Evolutionary conservation across 1,140 invertebrate genomes (phyloP), one percentile per base, ranked within the genome.

Genomic region (Drosophila saltans): DNA sequence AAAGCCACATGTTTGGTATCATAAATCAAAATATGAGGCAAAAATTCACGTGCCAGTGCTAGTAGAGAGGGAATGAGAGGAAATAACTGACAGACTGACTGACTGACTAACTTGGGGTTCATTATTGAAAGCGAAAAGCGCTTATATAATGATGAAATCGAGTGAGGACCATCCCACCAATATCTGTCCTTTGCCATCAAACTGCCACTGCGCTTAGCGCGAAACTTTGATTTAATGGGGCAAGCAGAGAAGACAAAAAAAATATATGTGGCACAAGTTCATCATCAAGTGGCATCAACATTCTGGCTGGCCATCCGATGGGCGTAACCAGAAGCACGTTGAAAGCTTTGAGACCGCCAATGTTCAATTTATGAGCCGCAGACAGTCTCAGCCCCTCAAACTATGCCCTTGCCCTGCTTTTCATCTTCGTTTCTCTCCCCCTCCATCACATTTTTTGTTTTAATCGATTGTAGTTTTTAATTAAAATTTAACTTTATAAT

Each of bases 401-500:
- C 10, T 30, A 26, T 48, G 62, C 24, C 16, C 33, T 24, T 16
- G 45, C 52, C 36, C 48, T 36, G 28, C 45, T 48, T 39, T 39
- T 24, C 3, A 24, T n/a, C 30, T 45, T 33, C 16, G 57, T 28
- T 33, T 3, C 28, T 30, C 28, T 30, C 28, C 2, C 4, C 28
- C 2, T 16, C 16, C 16, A 16, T 16, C 16, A 16, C 16, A 5
- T 16, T 43, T 4, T 43, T 3, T 33, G 72, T 66, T 66, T 75
- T 78, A 81, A 88, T 88, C 84, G 84, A 88, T 88, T 90, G 80
- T 73, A 76, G 72, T 88, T 91, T 91, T 91, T 91, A 91, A 91
- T 91, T 91, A 91, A 91, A 91, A 91, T 88, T 91, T 90, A 91
- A 88, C 82, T 85, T 91, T 91, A 91, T 91, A 91, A 91, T 91